These are phyloP conservation scores for Euclidia mi DNA, from an alignment of 2,888 invertebrate species.

Conservation along the genomic window DNA sequence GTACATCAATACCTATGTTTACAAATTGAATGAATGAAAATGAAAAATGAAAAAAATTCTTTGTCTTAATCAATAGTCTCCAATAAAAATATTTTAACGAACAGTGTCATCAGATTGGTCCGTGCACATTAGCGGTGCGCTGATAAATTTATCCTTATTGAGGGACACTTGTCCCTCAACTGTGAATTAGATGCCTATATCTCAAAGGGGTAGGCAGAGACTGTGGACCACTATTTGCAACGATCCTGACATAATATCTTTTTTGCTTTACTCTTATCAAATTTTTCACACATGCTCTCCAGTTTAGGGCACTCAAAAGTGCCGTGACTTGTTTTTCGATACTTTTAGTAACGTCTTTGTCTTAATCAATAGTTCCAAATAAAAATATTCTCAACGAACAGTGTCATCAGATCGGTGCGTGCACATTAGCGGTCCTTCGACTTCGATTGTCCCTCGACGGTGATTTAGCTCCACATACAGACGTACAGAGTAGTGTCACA, in stretches of 20 bases:
- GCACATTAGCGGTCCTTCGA: slow-evolving; percentile 48
- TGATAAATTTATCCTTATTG: too few relatives aligned
- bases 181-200: slow-evolving; percentile 47
- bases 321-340: background rate
- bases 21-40: too few relatives aligned
- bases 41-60: too few relatives aligned
- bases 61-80: background rate
- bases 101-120: slow-evolving; percentile 34
- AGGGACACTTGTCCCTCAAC: slow-evolving; percentile 48
- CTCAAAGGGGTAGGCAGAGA: too few relatives aligned
- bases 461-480: slow-evolving; percentile 47
- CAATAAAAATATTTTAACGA: slow-evolving; percentile 16
- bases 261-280: too few relatives aligned
- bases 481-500: slow-evolving; percentile 21
- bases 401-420: slow-evolving; percentile 36
- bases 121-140: slow-evolving; percentile 46
- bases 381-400: slow-evolving; percentile 24
- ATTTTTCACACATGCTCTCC: too few relatives aligned
- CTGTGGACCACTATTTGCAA: too few relatives aligned
- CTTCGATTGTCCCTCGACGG: slow-evolving; percentile 51
- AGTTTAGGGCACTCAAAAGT: too few relatives aligned
- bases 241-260: too few relatives aligned
- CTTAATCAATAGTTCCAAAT: background rate
- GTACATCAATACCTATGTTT: too few relatives aligned
- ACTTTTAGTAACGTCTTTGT: too few relatives aligned